Base-by-base conservation (phyloP, 2,888 invertebrate genomes). In the Saturnia japonica region DNA sequence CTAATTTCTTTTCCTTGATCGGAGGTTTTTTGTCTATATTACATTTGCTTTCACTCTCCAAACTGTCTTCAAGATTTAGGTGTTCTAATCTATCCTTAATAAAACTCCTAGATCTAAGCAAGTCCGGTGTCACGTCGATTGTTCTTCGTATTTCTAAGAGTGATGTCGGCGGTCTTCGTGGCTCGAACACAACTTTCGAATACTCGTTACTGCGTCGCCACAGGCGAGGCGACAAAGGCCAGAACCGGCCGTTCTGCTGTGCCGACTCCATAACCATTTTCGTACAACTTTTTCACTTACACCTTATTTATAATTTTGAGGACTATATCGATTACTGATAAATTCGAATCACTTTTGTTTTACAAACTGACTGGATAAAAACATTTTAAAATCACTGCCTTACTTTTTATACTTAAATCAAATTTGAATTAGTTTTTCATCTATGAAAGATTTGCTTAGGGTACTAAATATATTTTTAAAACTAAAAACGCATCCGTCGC, bases 241-340 rank as follows among this genome's bases (percentile, higher is more conserved):
- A 94, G 74, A 94, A 91, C 40, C 91, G 88, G 80, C 91, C 90
- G 73, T 84, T 86, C 76, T 86, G 88, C 74, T 91, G 89, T 68
- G 89, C 83, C 74, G 91, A 86, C 88, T 94, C 93, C 92, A 94
- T 92, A 77, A 93, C 92, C 94, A 94, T 94, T 86, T 89, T 91
- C 69, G 76, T 89, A 91, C 68, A 75, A 67, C 42, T 12, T 62
- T 66, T 70, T n/a, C 67, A 70, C 75, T 77, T 79, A 16, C 40
- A 22, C 64, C 19, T 64, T 40, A 54, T 40, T 40, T 40, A 45
- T 75, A 76, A 75, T 72, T 78, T 77, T 72, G 74, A 80, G 82
- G 87, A 89, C 87, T 88, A 80, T 88, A 87, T 85, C 89, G 87
- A 87, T 82, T 80, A 19, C 70, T 70, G 25, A 43, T 43, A 2